Conservation (phyloP, 2,797 vertebrate genomes). For the Cossypha niveicapilla region DNA sequence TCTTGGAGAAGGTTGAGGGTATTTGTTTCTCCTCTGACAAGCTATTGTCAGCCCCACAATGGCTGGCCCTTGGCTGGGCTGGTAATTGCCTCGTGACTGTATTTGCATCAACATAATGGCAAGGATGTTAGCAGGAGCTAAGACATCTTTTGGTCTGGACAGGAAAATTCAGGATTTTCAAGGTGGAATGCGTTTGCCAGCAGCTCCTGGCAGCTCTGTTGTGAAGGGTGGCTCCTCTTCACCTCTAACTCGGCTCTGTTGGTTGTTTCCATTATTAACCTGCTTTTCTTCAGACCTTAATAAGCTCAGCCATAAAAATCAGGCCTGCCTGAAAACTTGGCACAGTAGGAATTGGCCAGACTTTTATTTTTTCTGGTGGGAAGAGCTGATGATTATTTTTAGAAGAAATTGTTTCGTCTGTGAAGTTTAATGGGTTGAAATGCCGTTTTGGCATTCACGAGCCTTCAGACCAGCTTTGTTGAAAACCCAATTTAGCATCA, state of each 20-base stretch:
- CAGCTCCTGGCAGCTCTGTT: not conserved
- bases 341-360: not conserved
- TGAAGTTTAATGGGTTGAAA: constrained; percentile 41
- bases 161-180: not conserved
- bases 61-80: constrained; percentile 20
- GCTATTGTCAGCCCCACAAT: constrained; percentile 40
- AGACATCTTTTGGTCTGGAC: not conserved
- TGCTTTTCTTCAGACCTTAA: constrained; percentile 43
- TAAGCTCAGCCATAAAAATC: constrained; percentile 39
- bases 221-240: not conserved
- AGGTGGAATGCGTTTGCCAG: not conserved
- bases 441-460: constrained; percentile 32
- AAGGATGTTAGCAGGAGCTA: constrained; percentile 31
- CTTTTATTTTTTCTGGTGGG: constrained; percentile 31
- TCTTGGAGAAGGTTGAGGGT: not conserved
- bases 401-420: constrained; percentile 32
- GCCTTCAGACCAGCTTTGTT: constrained; percentile 20
- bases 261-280: constrained; percentile 43
- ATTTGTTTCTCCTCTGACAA: constrained; percentile 11
- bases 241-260: not conserved
- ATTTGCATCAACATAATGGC: constrained; percentile 1
- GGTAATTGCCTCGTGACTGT: constrained; percentile 21
- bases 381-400: constrained; percentile 50
- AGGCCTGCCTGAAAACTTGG: constrained; percentile 24
- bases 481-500: constrained; percentile 40